Evolutionary conservation across 1,140 invertebrate species (phyloP).

Genomic region (Drosophila trapezifrons): DNA sequence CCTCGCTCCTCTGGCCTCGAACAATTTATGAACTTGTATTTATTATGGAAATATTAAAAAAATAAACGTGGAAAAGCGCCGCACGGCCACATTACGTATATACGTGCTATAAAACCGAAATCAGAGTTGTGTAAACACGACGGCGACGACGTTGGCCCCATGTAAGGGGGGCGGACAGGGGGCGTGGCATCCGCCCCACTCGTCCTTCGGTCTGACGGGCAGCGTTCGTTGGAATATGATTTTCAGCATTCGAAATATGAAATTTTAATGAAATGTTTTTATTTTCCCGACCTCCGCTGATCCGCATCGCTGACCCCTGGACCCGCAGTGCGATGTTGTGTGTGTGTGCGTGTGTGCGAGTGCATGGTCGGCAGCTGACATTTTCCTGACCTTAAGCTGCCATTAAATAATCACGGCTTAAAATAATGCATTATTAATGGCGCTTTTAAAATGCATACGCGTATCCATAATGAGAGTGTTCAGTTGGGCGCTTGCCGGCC

Average conservation of each 20-base stretch:
- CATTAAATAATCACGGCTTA: conserved; percentile 65
- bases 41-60: conserved; percentile 68
- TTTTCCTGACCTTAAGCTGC: conserved; percentile 56
- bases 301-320: conserved; percentile 2
- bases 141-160: conserved; percentile 27
- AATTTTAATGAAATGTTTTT: conserved; percentile 71
- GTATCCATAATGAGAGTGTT: conserved; percentile 40
- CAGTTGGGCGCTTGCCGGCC: conserved; percentile 35
- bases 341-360: not conserved
- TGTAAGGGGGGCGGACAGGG: conserved; percentile 7
- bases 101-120: conserved; percentile 63
- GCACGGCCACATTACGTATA: conserved; percentile 54
- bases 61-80: conserved; percentile 50
- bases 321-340: not conserved
- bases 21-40: conserved; percentile 66
- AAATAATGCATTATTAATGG: conserved; percentile 62
- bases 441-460: conserved; percentile 48
- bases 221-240: conserved; percentile 52
- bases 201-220: conserved; percentile 20
- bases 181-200: not conserved
- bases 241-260: conserved; percentile 61
- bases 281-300: conserved; percentile 22
- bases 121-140: conserved; percentile 54
- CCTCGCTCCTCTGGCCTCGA: conserved; percentile 1
- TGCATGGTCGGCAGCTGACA: conserved; percentile 29